A percentile compares a stretch with the other conserved stretches of the same genome.
phyloP scores from a whole-genome alignment of 2,888 invertebrate species.

The Dryomyza anilis region DNA sequence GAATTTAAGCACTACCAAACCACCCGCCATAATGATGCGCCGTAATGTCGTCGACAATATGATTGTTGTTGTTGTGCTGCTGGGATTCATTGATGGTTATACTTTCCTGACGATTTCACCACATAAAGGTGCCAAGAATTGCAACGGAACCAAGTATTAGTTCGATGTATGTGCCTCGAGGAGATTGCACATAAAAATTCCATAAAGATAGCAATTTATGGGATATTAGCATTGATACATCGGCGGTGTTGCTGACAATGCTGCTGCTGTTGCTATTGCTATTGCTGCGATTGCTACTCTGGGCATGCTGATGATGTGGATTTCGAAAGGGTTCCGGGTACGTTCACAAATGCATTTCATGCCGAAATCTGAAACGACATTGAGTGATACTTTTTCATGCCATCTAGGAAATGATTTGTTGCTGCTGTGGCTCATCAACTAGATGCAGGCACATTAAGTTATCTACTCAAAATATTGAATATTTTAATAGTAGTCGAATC shows the following conservation, averaged over 20 bases:
- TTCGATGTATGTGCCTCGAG: constrained; percentile 46
- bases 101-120: constrained; percentile 29
- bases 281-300: not conserved
- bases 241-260: not conserved
- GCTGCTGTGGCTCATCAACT: too few species aligned
- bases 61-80: too few species aligned
- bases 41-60: constrained; percentile 44
- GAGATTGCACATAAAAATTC: constrained; percentile 58
- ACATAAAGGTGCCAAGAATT: constrained; percentile 20
- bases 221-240: constrained; percentile 34
- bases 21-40: constrained; percentile 48
- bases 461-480: too few species aligned
- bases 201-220: constrained; percentile 57
- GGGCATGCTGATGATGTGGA: not conserved
- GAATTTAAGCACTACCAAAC: too few species aligned
- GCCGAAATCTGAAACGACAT: too few species aligned
- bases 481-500: too few species aligned
- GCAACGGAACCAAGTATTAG: constrained; percentile 53
- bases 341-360: too few species aligned
- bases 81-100: constrained; percentile 8
- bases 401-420: too few species aligned
- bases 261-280: not conserved
- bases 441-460: too few species aligned
- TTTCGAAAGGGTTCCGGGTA: too few species aligned
- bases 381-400: too few species aligned